These are phyloP conservation scores for Spodoptera frugiperda DNA, from an alignment of 1,140 invertebrate species.

Conservation along the genomic window DNA sequence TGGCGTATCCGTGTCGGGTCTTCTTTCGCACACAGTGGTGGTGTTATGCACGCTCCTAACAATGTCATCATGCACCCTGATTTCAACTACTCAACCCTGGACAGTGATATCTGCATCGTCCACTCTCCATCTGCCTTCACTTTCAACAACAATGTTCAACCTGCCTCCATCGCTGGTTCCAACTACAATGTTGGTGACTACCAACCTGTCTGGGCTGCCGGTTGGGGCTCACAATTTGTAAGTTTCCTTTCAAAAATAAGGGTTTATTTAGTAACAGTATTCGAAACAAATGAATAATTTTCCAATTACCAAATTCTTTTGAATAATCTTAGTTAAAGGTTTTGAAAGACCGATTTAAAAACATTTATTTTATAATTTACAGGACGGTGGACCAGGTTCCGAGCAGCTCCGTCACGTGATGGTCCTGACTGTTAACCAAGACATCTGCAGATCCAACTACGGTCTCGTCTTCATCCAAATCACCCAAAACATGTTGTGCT, in stretches of 20 bases:
- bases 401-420: constrained; percentile 68
- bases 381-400: constrained; percentile 61
- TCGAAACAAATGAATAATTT: not conserved
- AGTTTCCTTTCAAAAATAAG: not conserved
- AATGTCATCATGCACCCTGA: too few relatives aligned
- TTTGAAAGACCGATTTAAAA: not conserved
- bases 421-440: constrained; percentile 66
- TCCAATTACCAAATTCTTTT: too few relatives aligned
- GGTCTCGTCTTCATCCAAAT: constrained; percentile 29
- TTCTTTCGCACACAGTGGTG: constrained; percentile 51
- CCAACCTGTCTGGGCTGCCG: constrained; percentile 48
- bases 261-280: not conserved
- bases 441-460: constrained; percentile 50
- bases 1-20: constrained; percentile 60
- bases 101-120: constrained; percentile 87
- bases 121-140: not conserved
- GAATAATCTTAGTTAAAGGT: not conserved
- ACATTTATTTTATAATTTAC: constrained; percentile 40
- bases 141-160: constrained; percentile 34
- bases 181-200: constrained; percentile 44
- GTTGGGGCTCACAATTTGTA: constrained; percentile 46
- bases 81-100: too few relatives aligned
- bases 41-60: constrained; percentile 10
- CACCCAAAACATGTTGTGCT: constrained; percentile 72
- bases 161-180: constrained; percentile 39